Evolutionary conservation across 2,113 vertebrate genomes (phyloP), one percentile per base, ranked within the genome.

Genomic region (Ceratotherium simum): DNA sequence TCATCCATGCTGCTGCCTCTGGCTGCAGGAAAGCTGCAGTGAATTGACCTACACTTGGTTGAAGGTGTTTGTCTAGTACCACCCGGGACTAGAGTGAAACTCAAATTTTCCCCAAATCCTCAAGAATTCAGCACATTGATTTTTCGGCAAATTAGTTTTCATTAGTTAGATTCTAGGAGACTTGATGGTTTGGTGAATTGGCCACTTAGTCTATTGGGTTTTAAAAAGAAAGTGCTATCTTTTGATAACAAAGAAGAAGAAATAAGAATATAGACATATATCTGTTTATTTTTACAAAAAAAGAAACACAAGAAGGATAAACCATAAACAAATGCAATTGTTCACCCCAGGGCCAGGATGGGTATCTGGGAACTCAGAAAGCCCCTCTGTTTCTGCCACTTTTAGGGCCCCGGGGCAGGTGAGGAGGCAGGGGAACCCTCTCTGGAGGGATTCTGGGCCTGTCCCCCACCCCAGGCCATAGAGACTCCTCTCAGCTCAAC

Each of bases 91-190:
- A 60, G 70, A 36, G 17, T 16, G 23, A 60, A 90, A 78, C 64
- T 83, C 48, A 78, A 48, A 67, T 39, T 31, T 48, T 33, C 72
- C 65, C 51, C 54, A 78, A 60, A 69, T 95, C 33, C 33, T 90
- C 36, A 90, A 84, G 60, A 84, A 84, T 69, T 91, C 48, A 90
- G 62, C 51, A 84, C 23, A 6, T 72, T 80, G 54, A 69, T 70
- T 85, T 91, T 91, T 62, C 29, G 70, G 62, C 16, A 86, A 95
- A n/a, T 86, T 72, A 64, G 42, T 33, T 91, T 81, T 95, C 25
- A 16, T 88, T 23, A 60, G 8, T 87, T 87, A 51, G 84, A 64
- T 80, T 94, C 39, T 80, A 60, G 31, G 62, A 85, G 39, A 70
- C 16, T 70, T 85, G 72, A 62, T 62, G 51, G 54, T 62, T 72